A percentile compares a stretch with the other conserved stretches of the same genome.
Conservation (phyloP, 2,113 vertebrate species). For the Brachypodius melanocephalos region DNA sequence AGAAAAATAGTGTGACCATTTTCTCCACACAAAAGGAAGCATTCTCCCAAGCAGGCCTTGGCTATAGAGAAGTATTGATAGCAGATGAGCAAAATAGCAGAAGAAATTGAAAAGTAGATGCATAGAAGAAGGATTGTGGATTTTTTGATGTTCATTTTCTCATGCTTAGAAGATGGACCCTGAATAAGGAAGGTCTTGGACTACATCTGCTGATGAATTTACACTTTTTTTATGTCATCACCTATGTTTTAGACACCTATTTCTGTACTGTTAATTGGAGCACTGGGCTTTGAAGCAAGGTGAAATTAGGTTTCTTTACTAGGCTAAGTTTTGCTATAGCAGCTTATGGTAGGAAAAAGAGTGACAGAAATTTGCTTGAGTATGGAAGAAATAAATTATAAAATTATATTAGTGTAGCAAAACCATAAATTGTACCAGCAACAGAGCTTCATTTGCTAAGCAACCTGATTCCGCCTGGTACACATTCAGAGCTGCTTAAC, state of each 20-base stretch:
- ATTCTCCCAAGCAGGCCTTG: background rate
- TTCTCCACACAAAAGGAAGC: background rate
- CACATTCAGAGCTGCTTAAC: background rate
- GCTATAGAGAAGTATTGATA: background rate
- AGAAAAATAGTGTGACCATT: background rate
- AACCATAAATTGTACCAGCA: background rate
- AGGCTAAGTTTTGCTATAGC: background rate
- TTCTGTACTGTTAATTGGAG: background rate
- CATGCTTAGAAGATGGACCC: background rate
- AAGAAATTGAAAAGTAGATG: background rate
- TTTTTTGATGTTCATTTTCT: background rate
- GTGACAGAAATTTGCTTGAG: background rate
- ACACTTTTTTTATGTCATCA: background rate
- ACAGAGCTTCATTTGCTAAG: background rate
- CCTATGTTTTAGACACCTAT: background rate
- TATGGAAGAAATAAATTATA: background rate
- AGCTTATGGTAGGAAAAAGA: background rate
- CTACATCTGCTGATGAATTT: background rate
- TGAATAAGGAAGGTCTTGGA: background rate
- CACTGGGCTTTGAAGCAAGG: background rate
- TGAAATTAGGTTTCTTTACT: background rate
- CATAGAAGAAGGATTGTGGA: background rate
- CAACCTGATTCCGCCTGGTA: background rate
- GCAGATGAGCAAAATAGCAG: background rate
- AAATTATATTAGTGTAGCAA: background rate